Evolutionary conservation across 2,113 vertebrate genomes (phyloP).

Genomic region (Hippocampus comes): DNA sequence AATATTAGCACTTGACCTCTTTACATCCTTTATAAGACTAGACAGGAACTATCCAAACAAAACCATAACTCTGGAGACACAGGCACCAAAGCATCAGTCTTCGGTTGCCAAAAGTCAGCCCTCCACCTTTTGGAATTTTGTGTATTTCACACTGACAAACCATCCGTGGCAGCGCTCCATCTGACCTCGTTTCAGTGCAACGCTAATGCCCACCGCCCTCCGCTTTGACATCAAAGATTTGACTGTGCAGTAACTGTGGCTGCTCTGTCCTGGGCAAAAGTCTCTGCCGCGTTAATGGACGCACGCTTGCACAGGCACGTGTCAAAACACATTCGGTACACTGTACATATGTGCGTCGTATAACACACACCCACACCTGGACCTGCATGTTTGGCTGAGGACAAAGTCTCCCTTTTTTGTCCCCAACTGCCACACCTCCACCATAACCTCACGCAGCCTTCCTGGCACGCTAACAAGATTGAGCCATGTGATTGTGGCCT

Average conservation of each 20-base stretch:
- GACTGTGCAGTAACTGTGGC: not conserved
- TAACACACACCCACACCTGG: not conserved
- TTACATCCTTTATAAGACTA: not conserved
- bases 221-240: not conserved
- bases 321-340: not conserved
- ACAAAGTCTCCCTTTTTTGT: slow-evolving; percentile 5
- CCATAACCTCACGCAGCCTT: not conserved
- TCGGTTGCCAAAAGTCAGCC: not conserved
- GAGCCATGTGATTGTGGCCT: slow-evolving; percentile 1
- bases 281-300: not conserved
- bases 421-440: not conserved
- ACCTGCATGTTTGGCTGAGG: slow-evolving; percentile 9
- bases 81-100: no score
- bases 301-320: not conserved
- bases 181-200: not conserved
- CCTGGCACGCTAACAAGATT: not conserved
- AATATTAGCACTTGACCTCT: not conserved
- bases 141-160: not conserved
- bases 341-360: not conserved
- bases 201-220: not conserved
- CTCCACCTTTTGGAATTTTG: no score
- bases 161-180: not conserved
- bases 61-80: not conserved
- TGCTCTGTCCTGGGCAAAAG: not conserved
- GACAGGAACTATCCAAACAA: not conserved